phyloP scores from a whole-genome alignment of 2,113 vertebrate genomes.

The Dendrocopos noguchii region DNA sequence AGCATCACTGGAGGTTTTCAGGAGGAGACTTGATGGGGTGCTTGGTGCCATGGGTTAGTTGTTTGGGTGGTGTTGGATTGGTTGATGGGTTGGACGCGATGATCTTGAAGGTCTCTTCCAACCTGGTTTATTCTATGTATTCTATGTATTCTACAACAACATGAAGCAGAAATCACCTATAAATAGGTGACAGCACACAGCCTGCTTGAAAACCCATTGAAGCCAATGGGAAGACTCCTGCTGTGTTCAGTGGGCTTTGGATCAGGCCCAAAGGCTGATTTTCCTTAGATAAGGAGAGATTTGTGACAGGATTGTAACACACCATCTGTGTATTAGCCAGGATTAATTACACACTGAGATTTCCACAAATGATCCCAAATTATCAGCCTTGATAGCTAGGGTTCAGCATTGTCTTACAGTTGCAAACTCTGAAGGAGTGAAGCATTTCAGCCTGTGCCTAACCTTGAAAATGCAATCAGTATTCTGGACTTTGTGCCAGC shows the following conservation, averaged over 20 bases:
- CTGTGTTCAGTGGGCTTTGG: background rate
- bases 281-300: background rate
- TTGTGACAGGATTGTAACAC: background rate
- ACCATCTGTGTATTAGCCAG: background rate
- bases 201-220: background rate
- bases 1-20: no score
- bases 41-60: no score
- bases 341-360: background rate
- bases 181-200: background rate
- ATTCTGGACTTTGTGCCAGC: background rate
- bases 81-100: no score
- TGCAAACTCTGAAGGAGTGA: background rate
- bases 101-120: no score
- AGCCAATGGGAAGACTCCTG: background rate
- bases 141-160: no score
- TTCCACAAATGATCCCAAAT: background rate
- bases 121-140: no score
- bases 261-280: background rate
- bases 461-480: background rate
- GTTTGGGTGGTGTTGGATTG: no score
- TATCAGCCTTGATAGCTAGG: background rate
- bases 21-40: no score
- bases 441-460: background rate
- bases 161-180: background rate
- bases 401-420: background rate